Conservation (phyloP, 2,797 vertebrate genomes). For the Anguilla obscura region DNA sequence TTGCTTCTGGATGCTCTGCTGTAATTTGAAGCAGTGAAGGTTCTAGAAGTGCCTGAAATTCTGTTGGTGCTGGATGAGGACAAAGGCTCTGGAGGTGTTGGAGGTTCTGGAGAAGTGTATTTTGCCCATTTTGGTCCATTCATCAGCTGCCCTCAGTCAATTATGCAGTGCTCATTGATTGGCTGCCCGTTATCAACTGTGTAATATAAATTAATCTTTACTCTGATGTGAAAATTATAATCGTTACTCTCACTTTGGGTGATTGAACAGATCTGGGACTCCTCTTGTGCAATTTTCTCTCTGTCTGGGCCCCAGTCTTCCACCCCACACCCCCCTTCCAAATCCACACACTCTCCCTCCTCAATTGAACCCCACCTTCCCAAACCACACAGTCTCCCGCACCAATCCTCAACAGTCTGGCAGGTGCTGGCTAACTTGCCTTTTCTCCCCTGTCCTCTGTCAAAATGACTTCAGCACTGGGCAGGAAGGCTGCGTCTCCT, state of each 20-base stretch:
- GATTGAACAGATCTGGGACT: neutral
- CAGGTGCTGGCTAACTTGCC: neutral
- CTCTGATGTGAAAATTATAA: neutral
- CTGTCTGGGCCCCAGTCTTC: neutral
- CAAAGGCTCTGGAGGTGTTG: neutral
- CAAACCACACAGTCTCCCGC: neutral
- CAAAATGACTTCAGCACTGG: neutral
- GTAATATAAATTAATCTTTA: slow-evolving; percentile 7
- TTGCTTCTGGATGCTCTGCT: neutral
- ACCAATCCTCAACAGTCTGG: neutral
- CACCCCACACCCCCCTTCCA: neutral
- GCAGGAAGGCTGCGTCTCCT: neutral
- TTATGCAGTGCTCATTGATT: neutral
- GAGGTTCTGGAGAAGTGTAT: neutral
- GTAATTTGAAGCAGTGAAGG: neutral
- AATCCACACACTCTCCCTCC: neutral
- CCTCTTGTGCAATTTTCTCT: neutral
- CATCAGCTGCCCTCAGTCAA: neutral
- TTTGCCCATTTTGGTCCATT: neutral
- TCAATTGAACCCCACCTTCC: neutral
- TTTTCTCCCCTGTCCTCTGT: neutral
- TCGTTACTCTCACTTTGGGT: neutral
- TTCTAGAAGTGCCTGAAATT: neutral
- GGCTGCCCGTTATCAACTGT: slow-evolving; percentile 8
- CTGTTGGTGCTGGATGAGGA: neutral